Evolutionary conservation across 2,113 vertebrate species (phyloP), one percentile per base, ranked within the genome.

Genomic region (Macquaria ambigua): DNA sequence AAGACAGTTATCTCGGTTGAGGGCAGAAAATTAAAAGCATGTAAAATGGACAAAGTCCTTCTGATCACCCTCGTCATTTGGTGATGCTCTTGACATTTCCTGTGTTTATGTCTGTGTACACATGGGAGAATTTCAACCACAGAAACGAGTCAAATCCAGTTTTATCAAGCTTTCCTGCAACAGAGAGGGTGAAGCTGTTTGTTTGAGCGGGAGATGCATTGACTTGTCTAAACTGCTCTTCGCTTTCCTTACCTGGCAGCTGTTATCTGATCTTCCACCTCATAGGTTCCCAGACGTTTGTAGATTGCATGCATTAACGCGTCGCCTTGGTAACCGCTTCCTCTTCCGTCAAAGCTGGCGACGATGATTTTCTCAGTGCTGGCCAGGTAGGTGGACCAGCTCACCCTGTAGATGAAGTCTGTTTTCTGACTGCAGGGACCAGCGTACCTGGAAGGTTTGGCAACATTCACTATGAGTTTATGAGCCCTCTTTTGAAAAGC

Each of bases 241-340:
- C n/a, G 10, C 55, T 77, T 61, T 68, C 71, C 90, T 92, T 84
- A 99, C 99, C 95, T 97, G 85, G 95, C 95, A 50, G 97, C 98
- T 6, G 89, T 90, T 93, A 99, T 99, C 95, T 99, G 99, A 96
- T 99, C 98, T 93, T 98, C 97, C 90, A 99, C 97, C 94, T 99
- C 99, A 16, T 96, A 95, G 4, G 97, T 99, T 86, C 99, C 99
- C 73, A 99, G 95, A 85, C 96, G 95, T 91, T 94, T 93, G 93
- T 99, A 96, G 93, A 99, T 92, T n/a, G 97, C 94, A 0, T 99
- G 98, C 97, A 99, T 96, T 84, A 99, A 94, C 81, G 93, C 67
- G 85, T 99, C 98, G 61, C 99, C 99, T 87, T 98, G 99, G 95
- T 96, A 99, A 86, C 98, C 98, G n/a, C 97, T 99, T 91, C 98